Conservation (phyloP, 2,113 vertebrate species). For the Pachycephala philippinensis region DNA sequence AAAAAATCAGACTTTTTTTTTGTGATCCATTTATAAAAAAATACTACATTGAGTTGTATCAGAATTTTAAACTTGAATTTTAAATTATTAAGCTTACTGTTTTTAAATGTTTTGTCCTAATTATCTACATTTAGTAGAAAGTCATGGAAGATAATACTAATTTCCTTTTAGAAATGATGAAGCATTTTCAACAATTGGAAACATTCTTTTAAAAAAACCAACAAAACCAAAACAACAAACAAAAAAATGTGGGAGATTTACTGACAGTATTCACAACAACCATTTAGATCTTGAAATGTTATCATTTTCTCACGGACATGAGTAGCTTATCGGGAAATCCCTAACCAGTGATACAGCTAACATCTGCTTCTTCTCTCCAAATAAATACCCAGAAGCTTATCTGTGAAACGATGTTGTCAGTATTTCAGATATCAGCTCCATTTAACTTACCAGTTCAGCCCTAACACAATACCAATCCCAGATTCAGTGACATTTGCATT, state of each 20-base stretch:
- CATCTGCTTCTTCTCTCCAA: not conserved
- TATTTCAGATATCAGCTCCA: not conserved
- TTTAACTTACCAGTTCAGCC: not conserved
- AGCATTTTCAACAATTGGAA: not conserved
- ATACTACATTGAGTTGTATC: not conserved
- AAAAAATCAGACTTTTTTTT: not conserved
- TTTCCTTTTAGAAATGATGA: not conserved
- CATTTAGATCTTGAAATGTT: not conserved
- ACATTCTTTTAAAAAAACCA: not conserved
- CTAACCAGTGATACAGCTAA: not conserved
- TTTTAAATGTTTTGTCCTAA: not conserved
- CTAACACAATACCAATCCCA: not conserved
- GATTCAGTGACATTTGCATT: not conserved
- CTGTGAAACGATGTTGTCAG: not conserved
- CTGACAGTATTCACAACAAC: not conserved
- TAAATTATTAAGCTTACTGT: not conserved
- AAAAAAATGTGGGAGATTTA: not conserved
- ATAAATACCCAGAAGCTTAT: not conserved
- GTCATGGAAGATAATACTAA: not conserved
- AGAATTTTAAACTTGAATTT: not conserved
- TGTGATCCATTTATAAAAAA: not conserved
- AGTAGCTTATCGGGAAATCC: not conserved
- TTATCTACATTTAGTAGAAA: not conserved
- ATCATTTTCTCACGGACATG: not conserved
- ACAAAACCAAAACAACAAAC: not conserved